Base-by-base conservation (phyloP, 2,888 invertebrate species). In the Hydriomena furcata region DNA sequence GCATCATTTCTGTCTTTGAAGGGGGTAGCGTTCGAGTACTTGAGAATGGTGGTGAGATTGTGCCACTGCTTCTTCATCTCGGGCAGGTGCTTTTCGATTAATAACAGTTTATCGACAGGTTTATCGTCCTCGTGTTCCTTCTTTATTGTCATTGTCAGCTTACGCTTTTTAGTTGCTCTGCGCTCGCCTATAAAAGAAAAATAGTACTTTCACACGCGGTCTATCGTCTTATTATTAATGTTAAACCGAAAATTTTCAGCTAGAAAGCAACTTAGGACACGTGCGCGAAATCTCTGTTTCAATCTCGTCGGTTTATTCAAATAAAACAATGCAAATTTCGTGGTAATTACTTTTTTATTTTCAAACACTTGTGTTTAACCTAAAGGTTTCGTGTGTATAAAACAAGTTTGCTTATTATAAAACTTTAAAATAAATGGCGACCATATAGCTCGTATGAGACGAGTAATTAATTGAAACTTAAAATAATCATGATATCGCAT, bases 181-280 rank as follows among this genome's bases (percentile, higher is more conserved):
- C 78, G 76, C 59, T 71, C 73, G 82, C 88, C 88, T 89, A 88
- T 84, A 88, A 88, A 88, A 88, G 87, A 88, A 61, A 88, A 87
- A 85, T 81, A 65, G 79, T 76, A 73, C 74, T 78, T 81, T 85
- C 80, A 86, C 79, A 79, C 72, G 79, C 76, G 77, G 65, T 71
- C 72, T 78, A 79, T 58, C 65, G 65, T 56, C 43, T 37, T 45
- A 31, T 5, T 17, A 32, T 11, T 13, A 34, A 30, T 43, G 31
- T 34, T 13, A 24, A 38, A 31, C 38, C 46, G 46, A 35, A 37
- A 41, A 23, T 25, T 30, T 42, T 30, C n/a, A 17, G 13, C 43
- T 47, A 47, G 8, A 32, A 52, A 47, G 52, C 52, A 43, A 47
- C 42, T 28, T 37, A 25, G 1, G 11, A 12, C 20, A 37, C 23